Base-by-base conservation (phyloP, 2,888 invertebrate genomes). In the Drosophila antonietae region DNA sequence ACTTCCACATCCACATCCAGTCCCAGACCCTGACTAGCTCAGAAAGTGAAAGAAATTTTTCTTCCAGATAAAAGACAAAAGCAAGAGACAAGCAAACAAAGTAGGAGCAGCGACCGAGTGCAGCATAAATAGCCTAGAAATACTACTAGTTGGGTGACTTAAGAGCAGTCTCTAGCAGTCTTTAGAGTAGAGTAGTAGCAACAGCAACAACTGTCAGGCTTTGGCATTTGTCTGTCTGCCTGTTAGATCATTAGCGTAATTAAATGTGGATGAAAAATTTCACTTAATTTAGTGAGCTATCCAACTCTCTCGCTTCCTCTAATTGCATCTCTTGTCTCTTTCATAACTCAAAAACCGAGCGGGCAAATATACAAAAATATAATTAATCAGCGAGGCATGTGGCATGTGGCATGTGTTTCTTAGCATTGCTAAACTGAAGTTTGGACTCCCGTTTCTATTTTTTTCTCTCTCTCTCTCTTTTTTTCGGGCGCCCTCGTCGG, bases 301-400 rank as follows among this genome's bases (percentile, higher is more conserved):
- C 37, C 15, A 28, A 28, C 28, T 8, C 18, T 28, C 37, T 14
- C 28, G 23, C 55, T 57, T 28, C 20, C 28, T 67, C 28, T 55
- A 35, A 62, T 57, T 60, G 49, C n/a, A 51, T 35, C 51, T 51
- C 8, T 14, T 33, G 14, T 51, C 51, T 51, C 67, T 75, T 77
- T 80, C 82, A 80, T 89, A 80, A 77, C 78, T 82, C 73, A 41
- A 33, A 41, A 46, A 15, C 28, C 39, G 28, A 41, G 35, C 44
- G 37, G 20, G 49, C 56, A 52, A 80, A 60, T 61, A 64, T 41
- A 58, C 68, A 58, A 68, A 82, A 80, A 85, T 75, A 86, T 73
- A 87, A 87, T 87, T 87, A 87, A 90, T 87, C 86, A 87, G 90
- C 74, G 58, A 75, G 80, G 80, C 90, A 86, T 90, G 90, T 88